A percentile compares a stretch with the other conserved stretches of the same genome.
Evolutionary conservation across 2,113 vertebrate species (phyloP).

Genomic region (Lates calcarifer): DNA sequence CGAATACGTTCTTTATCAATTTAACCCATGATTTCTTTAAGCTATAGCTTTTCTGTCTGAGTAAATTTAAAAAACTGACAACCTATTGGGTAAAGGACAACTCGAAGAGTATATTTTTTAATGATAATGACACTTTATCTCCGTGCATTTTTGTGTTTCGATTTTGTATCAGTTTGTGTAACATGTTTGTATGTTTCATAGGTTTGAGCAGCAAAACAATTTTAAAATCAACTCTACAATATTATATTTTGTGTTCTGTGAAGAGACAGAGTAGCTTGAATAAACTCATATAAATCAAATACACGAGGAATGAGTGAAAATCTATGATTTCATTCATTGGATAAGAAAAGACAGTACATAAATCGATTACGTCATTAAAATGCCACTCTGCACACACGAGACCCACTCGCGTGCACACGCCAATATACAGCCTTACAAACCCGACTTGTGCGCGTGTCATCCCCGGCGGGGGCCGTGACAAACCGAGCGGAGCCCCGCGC

Average conservation of each 20-base stretch:
- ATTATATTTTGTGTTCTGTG: no score
- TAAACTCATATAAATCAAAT: no score
- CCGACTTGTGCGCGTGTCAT: neutral
- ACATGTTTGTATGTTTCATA: no score
- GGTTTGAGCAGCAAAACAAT: no score
- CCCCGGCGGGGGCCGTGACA: neutral
- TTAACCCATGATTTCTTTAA: neutral
- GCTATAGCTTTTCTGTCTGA: neutral
- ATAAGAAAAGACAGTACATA: neutral
- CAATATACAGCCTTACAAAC: neutral
- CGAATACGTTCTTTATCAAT: neutral
- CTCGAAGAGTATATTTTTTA: no score
- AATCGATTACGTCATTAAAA: constrained; percentile 16
- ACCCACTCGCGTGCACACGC: neutral
- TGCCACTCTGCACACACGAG: neutral
- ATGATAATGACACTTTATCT: no score
- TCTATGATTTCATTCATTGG: neutral
- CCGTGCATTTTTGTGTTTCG: no score
- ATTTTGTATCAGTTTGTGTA: no score
- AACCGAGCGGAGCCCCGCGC: neutral
- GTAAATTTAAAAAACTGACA: neutral
- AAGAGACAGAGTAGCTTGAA: no score
- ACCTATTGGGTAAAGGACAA: no score
- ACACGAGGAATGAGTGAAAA: no score
- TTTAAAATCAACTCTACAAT: no score